Evolutionary conservation across 37 sponge, comb jelly and placozoan genomes (phyloP).

Genomic region (Cladorhizidae sp.): DNA sequence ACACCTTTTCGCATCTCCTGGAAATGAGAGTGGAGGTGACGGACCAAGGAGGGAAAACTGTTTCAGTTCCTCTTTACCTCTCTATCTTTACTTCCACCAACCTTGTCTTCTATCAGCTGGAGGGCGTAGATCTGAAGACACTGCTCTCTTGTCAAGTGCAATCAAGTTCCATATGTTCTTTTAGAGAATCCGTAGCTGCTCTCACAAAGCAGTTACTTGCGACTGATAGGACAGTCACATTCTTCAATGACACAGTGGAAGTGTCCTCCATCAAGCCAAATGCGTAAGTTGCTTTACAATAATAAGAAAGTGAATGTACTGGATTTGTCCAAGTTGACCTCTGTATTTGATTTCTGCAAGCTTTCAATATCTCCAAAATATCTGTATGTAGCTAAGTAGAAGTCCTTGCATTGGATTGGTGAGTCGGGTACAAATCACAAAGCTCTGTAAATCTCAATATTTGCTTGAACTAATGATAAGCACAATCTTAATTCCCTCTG

Average conservation of each 20-base stretch:
- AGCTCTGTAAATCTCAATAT: too few relatives aligned
- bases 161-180: background rate
- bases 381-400: too few relatives aligned
- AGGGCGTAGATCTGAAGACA: background rate
- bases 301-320: conserved; percentile 1
- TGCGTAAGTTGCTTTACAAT: background rate
- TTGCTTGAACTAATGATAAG: too few relatives aligned
- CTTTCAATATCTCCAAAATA: too few relatives aligned
- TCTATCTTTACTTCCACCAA: conserved; percentile 6
- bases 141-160: background rate
- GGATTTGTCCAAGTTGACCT: too few relatives aligned
- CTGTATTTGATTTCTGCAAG: too few relatives aligned
- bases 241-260: conserved; percentile 11
- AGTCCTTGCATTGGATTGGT: too few relatives aligned
- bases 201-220: background rate
- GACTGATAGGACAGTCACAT: background rate
- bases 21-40: conserved; percentile 5
- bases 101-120: background rate
- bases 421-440: too few relatives aligned
- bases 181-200: background rate
- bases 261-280: background rate
- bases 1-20: background rate
- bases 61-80: conserved; percentile 19
- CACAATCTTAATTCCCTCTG: too few relatives aligned
- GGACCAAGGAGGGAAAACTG: conserved; percentile 1